phyloP scores from a whole-genome alignment of 2,797 vertebrate genomes.

The Vipera ursinii region DNA sequence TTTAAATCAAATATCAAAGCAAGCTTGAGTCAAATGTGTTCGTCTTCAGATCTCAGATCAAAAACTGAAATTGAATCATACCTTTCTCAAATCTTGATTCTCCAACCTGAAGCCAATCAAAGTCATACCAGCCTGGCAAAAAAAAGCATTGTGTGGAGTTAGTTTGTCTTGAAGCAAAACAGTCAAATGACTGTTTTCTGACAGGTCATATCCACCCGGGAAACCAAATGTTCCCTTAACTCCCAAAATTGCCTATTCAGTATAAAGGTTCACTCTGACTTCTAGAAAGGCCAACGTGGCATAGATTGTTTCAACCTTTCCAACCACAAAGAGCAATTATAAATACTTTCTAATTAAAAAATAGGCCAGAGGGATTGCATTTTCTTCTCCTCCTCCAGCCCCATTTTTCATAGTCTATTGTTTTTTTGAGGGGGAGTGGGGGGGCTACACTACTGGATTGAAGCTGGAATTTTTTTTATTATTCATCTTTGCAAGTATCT shows the following conservation, averaged over 20 bases:
- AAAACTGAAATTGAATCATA: background rate
- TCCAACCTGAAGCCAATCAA: background rate
- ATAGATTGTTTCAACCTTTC: background rate
- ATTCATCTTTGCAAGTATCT: background rate
- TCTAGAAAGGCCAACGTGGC: background rate
- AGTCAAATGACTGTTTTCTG: background rate
- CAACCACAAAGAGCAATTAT: background rate
- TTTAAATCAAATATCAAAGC: background rate
- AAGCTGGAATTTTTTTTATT: background rate
- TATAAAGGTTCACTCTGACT: background rate
- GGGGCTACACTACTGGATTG: background rate
- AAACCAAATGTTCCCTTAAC: background rate
- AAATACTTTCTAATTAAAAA: background rate
- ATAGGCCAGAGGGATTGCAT: background rate
- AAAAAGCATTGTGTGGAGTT: background rate
- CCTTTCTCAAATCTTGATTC: background rate
- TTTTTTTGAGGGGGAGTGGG: background rate
- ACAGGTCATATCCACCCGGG: background rate
- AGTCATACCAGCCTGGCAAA: background rate
- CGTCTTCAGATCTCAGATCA: background rate
- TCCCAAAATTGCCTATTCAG: background rate
- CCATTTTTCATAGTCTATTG: background rate
- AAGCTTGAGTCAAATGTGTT: background rate
- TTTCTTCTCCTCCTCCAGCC: background rate
- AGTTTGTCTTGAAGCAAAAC: background rate